Conservation (phyloP, 1,140 invertebrate genomes). For the Polyergus mexicanus region DNA sequence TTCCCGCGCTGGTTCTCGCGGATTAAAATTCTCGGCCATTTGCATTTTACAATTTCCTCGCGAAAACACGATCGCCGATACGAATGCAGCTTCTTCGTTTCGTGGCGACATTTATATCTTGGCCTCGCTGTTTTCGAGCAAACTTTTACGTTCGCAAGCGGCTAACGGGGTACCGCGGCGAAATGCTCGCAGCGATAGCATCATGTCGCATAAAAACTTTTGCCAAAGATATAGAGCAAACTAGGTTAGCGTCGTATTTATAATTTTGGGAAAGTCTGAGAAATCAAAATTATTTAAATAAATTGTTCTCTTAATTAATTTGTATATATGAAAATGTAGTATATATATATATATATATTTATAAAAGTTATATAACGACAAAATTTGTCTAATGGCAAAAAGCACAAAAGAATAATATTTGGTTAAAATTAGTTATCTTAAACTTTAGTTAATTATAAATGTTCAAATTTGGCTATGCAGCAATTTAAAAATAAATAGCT, state of each 20-base stretch:
- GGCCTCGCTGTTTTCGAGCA: slow-evolving; percentile 47
- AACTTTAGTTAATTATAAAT: not conserved
- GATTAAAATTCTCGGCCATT: slow-evolving; percentile 61
- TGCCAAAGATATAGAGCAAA: slow-evolving; percentile 13
- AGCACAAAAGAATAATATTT: not conserved
- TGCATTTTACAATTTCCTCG: slow-evolving; percentile 57
- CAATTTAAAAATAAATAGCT: not conserved
- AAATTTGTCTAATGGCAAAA: not conserved
- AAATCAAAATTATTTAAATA: not conserved
- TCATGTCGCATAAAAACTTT: slow-evolving; percentile 49
- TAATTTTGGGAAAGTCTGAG: not conserved
- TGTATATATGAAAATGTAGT: not conserved
- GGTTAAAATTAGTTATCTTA: not conserved
- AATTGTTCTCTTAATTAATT: not conserved
- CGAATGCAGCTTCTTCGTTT: slow-evolving; percentile 52
- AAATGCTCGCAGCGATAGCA: slow-evolving; percentile 45
- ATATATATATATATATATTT: not conserved
- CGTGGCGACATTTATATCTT: slow-evolving; percentile 57
- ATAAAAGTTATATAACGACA: not conserved
- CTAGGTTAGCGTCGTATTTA: not conserved
- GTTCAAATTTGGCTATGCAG: not conserved
- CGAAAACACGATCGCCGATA: slow-evolving; percentile 53
- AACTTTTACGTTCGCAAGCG: slow-evolving; percentile 50
- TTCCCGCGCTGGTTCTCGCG: slow-evolving; percentile 32
- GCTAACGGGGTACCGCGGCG: slow-evolving; percentile 21